Base-by-base conservation (phyloP, 92 coral and sea anemone genomes). In the Montipora capitata region DNA sequence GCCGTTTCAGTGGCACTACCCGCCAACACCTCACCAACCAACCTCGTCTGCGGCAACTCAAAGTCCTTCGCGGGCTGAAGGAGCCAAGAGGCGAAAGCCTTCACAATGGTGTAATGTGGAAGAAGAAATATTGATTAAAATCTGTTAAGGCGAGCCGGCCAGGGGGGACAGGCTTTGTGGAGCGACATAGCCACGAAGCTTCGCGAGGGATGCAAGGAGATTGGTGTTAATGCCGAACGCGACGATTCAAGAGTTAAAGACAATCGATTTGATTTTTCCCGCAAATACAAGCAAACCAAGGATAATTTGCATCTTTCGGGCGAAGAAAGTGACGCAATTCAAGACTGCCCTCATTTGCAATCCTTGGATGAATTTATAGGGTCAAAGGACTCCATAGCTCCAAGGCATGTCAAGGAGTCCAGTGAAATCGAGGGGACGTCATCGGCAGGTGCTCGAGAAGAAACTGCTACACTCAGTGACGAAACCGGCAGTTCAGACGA, bases 291-390 rank as follows among this genome's bases (percentile, higher is more conserved):
- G 78, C 78, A 73, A 49, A 58, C 59, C 3, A 73, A 43, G 43
- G 78, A 73, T 16, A 42, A 73, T 40, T 40, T 39, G 4, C 17
- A 16, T n/a, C n/a, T 38, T 10, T 73, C 78, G 16, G 78, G 78
- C 12, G 16, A 9, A 38, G 78, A 58, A 42, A 73, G 35, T 73
- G 59, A 42, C 5, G 78, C n/a, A 56, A 12, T 73, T 5, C 57
- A 73, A 5, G 43, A 16, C 4, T 58, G 64, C n/a, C 64, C 64
- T 9, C 64, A 58, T 58, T 87, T 80, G 81, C 57, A 73, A 9
- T 16, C 18, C 13, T 38, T 73, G 1, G 78, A 73, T 39, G 78
- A 73, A 58, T 73, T 73, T 43, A 67, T 67, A 42, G 72, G 72
- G 16, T 67, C 72, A 13, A 67, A 42, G 16, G 72, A 67, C 14